A percentile compares a stretch with the other conserved stretches of the same genome.
Conservation (phyloP, 2,113 vertebrate species). For the Taxidea taxus region DNA sequence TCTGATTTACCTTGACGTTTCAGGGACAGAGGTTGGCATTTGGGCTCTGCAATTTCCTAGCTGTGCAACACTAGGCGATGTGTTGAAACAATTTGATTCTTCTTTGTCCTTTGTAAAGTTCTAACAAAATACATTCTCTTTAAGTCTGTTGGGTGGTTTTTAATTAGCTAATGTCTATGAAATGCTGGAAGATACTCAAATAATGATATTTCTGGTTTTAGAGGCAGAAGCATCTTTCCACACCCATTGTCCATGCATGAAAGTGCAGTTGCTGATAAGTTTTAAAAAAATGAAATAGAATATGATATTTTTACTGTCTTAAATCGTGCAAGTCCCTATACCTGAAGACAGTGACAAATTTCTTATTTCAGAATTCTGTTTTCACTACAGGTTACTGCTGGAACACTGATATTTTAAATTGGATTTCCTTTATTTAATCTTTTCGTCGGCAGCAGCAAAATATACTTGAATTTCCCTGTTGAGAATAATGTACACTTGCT, state of each 20-base stretch:
- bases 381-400: slow-evolving; percentile 52
- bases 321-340: background rate
- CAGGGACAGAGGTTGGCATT: background rate
- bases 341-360: slow-evolving; percentile 39
- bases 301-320: slow-evolving; percentile 25
- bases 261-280: background rate
- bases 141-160: background rate
- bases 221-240: background rate
- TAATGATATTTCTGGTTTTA: background rate
- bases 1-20: background rate
- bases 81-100: background rate
- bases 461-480: slow-evolving; percentile 61
- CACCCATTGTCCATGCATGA: background rate
- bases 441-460: slow-evolving; percentile 21
- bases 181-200: background rate
- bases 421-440: slow-evolving; percentile 70
- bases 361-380: slow-evolving; percentile 52
- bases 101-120: background rate
- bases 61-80: background rate
- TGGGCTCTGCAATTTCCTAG: background rate
- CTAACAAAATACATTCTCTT: background rate
- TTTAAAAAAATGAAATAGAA: slow-evolving; percentile 15
- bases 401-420: slow-evolving; percentile 59
- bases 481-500: slow-evolving; percentile 59
- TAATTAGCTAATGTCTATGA: background rate